A percentile compares a stretch with the other conserved stretches of the same genome.
Conservation (phyloP, 2,113 vertebrate genomes). For the Tetraodon nigroviridis region DNA sequence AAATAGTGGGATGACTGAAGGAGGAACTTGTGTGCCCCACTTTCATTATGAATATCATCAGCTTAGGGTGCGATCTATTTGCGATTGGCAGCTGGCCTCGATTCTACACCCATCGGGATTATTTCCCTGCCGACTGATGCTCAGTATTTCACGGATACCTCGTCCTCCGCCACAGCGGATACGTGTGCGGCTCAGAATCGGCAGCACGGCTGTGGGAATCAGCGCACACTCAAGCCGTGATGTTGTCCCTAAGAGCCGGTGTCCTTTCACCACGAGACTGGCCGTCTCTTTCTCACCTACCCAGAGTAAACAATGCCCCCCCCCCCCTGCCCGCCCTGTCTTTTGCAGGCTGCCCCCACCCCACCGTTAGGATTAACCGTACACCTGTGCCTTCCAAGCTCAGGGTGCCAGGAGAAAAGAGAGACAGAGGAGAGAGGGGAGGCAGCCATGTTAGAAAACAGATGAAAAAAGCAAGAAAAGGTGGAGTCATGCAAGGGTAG, state of each 20-base stretch:
- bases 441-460: constrained; percentile 39
- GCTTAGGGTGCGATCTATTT: constrained; percentile 45
- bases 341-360: constrained; percentile 26
- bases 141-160: constrained; percentile 20
- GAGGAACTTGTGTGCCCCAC: constrained; percentile 29
- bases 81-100: constrained; percentile 39
- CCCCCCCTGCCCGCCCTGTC: not conserved
- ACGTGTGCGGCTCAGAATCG: constrained; percentile 32
- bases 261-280: constrained; percentile 18
- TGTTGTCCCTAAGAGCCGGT: constrained; percentile 28
- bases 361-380: constrained; percentile 39
- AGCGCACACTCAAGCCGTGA: constrained; percentile 33
- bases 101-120: constrained; percentile 49
- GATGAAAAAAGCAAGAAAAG: constrained; percentile 46
- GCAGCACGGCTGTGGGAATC: constrained; percentile 22
- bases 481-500: constrained; percentile 13
- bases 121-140: constrained; percentile 27
- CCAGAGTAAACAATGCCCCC: constrained; percentile 20
- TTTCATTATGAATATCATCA: constrained; percentile 48
- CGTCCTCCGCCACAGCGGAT: constrained; percentile 3
- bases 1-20: constrained; percentile 29
- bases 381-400: constrained; percentile 43
- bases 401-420: constrained; percentile 9
- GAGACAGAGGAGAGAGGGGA: constrained; percentile 11
- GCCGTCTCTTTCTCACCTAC: constrained; percentile 19